These are phyloP conservation scores for Lottia scabra DNA, from an alignment of 2,888 invertebrate genomes.

Conservation along the genomic window DNA sequence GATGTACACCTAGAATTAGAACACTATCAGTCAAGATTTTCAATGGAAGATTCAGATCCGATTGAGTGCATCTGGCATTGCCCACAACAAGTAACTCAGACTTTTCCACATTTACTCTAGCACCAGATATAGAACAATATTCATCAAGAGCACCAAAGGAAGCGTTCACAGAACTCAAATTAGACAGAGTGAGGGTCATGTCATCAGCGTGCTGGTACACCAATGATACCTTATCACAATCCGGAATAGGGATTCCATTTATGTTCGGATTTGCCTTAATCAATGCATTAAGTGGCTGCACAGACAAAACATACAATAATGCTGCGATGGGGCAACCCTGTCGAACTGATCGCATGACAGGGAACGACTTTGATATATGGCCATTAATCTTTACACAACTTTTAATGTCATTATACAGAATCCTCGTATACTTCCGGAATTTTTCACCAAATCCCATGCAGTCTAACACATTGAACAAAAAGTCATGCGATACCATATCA, in stretches of 20 bases:
- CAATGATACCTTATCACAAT: not conserved
- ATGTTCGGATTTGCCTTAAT: not conserved
- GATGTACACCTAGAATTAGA: not conserved
- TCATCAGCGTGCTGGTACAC: not conserved
- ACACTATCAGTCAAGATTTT: not conserved
- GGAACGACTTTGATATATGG: slow-evolving; percentile 26
- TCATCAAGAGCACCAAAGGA: not conserved
- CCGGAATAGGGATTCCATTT: not conserved
- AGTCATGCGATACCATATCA: slow-evolving; percentile 37
- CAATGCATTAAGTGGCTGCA: not conserved
- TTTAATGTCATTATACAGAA: slow-evolving; percentile 33
- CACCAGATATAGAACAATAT: not conserved
- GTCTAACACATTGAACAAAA: slow-evolving; percentile 30
- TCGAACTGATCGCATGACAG: not conserved
- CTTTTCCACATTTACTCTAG: not conserved
- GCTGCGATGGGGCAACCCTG: not conserved
- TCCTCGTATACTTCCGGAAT: slow-evolving; percentile 35
- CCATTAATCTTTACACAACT: slow-evolving; percentile 36
- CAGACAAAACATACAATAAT: not conserved
- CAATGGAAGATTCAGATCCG: not conserved
- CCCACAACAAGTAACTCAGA: not conserved
- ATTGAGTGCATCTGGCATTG: not conserved
- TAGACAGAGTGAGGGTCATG: not conserved
- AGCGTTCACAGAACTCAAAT: not conserved
- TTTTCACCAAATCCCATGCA: slow-evolving; percentile 36